phyloP scores from a whole-genome alignment of 2,113 vertebrate genomes.

The Vicugna pacos region DNA sequence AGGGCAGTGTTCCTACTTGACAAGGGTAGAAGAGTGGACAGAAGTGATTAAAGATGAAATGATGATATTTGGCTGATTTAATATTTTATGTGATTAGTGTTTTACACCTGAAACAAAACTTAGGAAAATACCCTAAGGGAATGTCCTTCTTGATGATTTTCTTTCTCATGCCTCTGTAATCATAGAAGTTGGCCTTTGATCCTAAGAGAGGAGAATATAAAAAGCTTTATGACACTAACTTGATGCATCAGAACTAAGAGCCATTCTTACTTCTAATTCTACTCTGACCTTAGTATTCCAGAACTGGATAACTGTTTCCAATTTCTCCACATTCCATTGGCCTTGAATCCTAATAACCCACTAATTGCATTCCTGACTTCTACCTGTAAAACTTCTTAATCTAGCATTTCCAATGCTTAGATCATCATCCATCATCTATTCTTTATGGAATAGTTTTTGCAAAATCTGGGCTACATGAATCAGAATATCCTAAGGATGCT shows the following conservation, averaged over 20 bases:
- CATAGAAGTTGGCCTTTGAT: not conserved
- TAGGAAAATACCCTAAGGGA: not conserved
- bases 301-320: not conserved
- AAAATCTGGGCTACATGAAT: not conserved
- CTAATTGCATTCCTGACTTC: not conserved
- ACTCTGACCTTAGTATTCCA: not conserved
- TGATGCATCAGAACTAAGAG: not conserved
- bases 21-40: not conserved
- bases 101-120: not conserved
- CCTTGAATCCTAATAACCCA: not conserved
- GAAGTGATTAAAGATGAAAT: not conserved
- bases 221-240: not conserved
- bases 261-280: constrained; percentile 1
- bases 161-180: not conserved
- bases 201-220: not conserved
- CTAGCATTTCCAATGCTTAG: not conserved
- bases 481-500: not conserved
- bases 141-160: not conserved
- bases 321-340: not conserved
- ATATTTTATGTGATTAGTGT: not conserved
- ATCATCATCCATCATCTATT: not conserved
- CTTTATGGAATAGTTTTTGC: not conserved
- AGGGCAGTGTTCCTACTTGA: not conserved
- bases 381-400: not conserved
- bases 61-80: not conserved